Base-by-base conservation (phyloP, 2,113 vertebrate genomes). In the Sylvia atricapilla region DNA sequence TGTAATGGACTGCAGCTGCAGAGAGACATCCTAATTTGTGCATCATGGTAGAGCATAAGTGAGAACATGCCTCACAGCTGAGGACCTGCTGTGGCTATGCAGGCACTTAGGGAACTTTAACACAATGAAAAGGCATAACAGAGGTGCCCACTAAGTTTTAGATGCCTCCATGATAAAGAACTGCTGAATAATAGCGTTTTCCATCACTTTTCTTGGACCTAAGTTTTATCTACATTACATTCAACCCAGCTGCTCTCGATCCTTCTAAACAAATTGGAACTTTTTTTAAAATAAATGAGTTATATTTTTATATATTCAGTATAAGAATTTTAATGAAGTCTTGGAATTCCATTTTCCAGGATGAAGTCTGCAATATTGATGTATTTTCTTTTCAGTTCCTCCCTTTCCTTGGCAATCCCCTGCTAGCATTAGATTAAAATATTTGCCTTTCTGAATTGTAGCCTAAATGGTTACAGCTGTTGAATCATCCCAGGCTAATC, bases 381-480 rank as follows among this genome's bases (percentile, higher is more conserved):
- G 62, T 95, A 93, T 95, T 94, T 97, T 93, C 89, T 92, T 96
- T 95, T 92, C 95, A 89, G 91, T 93, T 96, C 91, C 89, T 97
- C 93, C 95, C 91, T 92, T 90, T 94, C 80, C 80, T 92, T 90
- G 91, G 94, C 95, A 91, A 49, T 85, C 63, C 58, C 53, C 66
- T 89, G 74, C 62, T 93, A 93, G 67, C 74, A 83, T 82, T 69
- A 94, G 86, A 94, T 95, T 94, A 91, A 97, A 94, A 78, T 84
- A 94, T 95, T 93, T 96, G 93, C 84, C 74, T 95, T 95, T 93
- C 84, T 85, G 95, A 95, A 94, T 91, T 89, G 75, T 73, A 95
- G 87, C 84, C 62, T 96, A 96, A 97, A 96, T 83, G 94, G 87
- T 95, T 95, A 91, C 96, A 97, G 96, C 94, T 96, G 94, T 96